Conservation (phyloP, 2,888 invertebrate species). For the Pogonocherus hispidulus region DNA sequence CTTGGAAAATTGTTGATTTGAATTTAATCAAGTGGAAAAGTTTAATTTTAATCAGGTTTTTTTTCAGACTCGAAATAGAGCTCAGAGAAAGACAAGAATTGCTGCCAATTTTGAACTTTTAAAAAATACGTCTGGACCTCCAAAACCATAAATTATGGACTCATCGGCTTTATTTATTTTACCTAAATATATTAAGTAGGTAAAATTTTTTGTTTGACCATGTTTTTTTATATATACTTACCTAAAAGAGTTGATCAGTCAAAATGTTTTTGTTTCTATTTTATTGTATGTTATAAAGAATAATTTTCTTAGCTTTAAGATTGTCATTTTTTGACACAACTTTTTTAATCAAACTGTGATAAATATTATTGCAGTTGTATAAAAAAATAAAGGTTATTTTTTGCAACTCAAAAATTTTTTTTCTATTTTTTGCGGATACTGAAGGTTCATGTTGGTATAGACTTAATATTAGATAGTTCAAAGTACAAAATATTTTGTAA, state of each 20-base stretch:
- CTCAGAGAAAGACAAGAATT: constrained; percentile 60
- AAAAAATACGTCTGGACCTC: constrained; percentile 1
- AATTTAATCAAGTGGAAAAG: background rate
- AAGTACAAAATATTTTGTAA: no score
- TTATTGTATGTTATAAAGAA: background rate
- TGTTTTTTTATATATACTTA: no score
- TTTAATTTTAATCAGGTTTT: background rate
- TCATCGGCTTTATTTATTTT: no score
- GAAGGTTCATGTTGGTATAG: no score
- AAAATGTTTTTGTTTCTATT: background rate
- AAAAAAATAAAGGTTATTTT: no score
- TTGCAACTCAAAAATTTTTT: no score
- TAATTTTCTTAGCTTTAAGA: background rate
- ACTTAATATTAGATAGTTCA: no score
- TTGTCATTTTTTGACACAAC: background rate
- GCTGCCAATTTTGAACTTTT: constrained; percentile 60
- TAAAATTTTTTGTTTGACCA: no score
- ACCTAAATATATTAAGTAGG: no score
- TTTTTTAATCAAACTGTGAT: constrained; percentile 12
- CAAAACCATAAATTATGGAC: background rate
- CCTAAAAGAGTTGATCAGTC: no score
- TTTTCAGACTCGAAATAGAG: constrained; percentile 31
- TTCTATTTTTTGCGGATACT: no score
- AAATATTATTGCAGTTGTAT: background rate
- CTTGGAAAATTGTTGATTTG: background rate